Evolutionary conservation across 92 coral and sea anemone species (phyloP), one percentile per base, ranked within the genome.

Genomic region (Epizoanthus fatuus): DNA sequence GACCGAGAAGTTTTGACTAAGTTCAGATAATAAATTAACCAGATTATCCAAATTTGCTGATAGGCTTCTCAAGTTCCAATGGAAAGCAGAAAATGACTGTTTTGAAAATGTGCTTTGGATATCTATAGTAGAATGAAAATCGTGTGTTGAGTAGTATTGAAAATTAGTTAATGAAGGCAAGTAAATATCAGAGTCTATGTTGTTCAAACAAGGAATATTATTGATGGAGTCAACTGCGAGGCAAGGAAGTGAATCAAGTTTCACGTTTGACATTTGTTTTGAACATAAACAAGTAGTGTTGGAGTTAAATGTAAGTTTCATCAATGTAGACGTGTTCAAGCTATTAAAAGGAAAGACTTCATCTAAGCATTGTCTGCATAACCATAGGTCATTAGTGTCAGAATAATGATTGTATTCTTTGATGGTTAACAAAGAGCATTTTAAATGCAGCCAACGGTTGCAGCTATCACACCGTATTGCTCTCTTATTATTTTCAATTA

Each of bases 81-180:
- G 25, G 25, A 22, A 22, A 22, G 25, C 25, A 22, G 25, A 22
- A 22, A 22, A 22, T 22, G 25, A 22, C 44, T 5, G 3, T 40
- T 40, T 40, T 3, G 4, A 40, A 40, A 40, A 0, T 4, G 7
- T 5, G 7, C 44, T 54, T 32, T 55, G 25, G 59, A 54, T 67
- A 74, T 84, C 89, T 29, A 69, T 13, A 64, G 15, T 74, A 58
- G 63, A 75, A 37, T 74, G 84, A 76, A 90, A 90, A 51, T 80
- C 86, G 83, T 91, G 86, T 15, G 58, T 75, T 60, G 78, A 47
- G 75, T 81, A 91, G 53, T 91, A 87, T 25, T 87, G 69, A 64
- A 87, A 87, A 81, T 87, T 83, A 52, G 83, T 71, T 72, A 77
- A 72, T 19, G 85, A 69, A 12, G 91, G 89, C 59, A 91, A 45